phyloP scores from a whole-genome alignment of 2,888 invertebrate species.

The Malacosoma neustria region DNA sequence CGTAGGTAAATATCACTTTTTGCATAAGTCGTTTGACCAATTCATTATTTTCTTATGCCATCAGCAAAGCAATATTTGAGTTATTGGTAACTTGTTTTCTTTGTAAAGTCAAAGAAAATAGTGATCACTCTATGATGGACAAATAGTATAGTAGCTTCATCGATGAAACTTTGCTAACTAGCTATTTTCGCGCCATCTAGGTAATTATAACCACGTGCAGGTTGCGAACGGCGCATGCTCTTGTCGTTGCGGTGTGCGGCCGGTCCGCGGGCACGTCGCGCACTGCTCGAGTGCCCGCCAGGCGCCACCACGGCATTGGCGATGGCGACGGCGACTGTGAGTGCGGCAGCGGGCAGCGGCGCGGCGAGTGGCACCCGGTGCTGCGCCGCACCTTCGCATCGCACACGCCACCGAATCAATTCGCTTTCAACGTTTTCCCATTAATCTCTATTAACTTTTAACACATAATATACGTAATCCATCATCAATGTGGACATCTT shows the following conservation, averaged over 20 bases:
- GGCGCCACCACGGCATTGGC: constrained; percentile 7
- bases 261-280: constrained; percentile 57
- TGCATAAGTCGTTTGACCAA: constrained; percentile 25
- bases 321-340: not conserved
- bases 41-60: constrained; percentile 27
- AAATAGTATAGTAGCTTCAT: constrained; percentile 35
- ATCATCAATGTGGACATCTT: not conserved
- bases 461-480: not conserved
- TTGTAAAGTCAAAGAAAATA: constrained; percentile 31
- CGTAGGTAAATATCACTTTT: constrained; percentile 27
- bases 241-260: constrained; percentile 43
- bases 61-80: constrained; percentile 4
- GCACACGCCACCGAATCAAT: constrained; percentile 28
- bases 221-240: constrained; percentile 28
- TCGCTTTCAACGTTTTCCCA: constrained; percentile 25
- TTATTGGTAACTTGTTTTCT: constrained; percentile 22
- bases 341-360: constrained; percentile 18
- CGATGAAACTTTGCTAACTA: constrained; percentile 34
- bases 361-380: constrained; percentile 22
- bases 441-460: constrained; percentile 16
- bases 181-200: constrained; percentile 34
- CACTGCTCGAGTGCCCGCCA: constrained; percentile 58
- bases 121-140: constrained; percentile 26
- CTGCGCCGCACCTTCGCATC: constrained; percentile 29
- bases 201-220: constrained; percentile 19